Base-by-base conservation (phyloP, 2,797 vertebrate species). In the Thalassophryne amazonica region DNA sequence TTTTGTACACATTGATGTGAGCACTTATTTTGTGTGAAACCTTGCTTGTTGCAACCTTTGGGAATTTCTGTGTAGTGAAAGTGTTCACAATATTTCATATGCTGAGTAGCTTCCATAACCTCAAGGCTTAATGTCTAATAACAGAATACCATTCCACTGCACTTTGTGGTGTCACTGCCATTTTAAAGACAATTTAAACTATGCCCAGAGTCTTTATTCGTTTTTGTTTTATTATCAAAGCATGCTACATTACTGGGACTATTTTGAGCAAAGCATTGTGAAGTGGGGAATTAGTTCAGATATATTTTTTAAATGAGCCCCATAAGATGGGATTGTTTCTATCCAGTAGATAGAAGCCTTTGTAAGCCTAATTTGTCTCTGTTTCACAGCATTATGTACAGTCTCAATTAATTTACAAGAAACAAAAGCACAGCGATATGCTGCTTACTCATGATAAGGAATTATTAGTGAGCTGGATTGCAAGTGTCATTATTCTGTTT, bases 111-210 rank as follows among this genome's bases (percentile, higher is more conserved):
- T 42, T 47, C 12, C 22, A 19, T 62, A 36, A 58, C 55, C 61
- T 42, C 12, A 24, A 54, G 61, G 61, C 47, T 29, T 64, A 40
- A 60, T 63, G 51, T 33, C 13, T 60, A 48, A 66, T 22, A 37
- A 51, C 60, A 52, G 25, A 64, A 49, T n/a, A 30, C 49, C 38
- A 19, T 47, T 25, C 50, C 25, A 55, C 52, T 5, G 12, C 31
- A 43, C 54, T 14, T 54, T 38, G 66, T 64, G 27, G 48, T 67
- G 52, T 69, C 53, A 49, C 51, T 62, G 32, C 27, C 54, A 60
- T 72, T 72, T 68, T 61, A 71, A 71, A 54, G 42, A 9, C 54
- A 43, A 31, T 60, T 63, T 52, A 42, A 50, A 59, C 59, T 61
- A 60, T 42, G 42, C 50, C 47, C 38, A 52, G 21, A 48, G 52